phyloP scores from a whole-genome alignment of 2,113 vertebrate species.

The Pomatostomus ruficeps region DNA sequence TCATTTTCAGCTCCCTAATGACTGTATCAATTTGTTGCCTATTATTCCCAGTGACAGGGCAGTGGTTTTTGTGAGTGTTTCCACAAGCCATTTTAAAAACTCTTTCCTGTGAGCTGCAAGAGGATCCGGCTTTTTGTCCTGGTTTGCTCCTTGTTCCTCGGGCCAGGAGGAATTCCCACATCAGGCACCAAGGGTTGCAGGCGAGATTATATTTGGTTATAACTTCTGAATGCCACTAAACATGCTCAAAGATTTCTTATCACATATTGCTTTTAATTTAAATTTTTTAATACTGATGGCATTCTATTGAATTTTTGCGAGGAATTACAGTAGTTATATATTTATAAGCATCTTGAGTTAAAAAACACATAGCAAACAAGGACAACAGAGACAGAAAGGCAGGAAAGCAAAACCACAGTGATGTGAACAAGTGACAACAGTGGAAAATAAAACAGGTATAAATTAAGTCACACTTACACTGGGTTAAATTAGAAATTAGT shows the following conservation, averaged over 20 bases:
- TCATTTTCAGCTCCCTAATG: constrained; percentile 58
- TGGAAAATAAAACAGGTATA: neutral
- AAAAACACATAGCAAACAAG: neutral
- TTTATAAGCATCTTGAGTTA: neutral
- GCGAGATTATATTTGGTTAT: neutral
- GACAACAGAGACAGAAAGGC: neutral
- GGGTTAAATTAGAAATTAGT: neutral
- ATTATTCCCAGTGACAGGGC: constrained; percentile 41
- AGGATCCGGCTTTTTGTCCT: neutral
- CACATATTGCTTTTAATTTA: neutral
- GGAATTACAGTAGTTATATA: neutral
- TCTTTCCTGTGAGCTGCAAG: neutral
- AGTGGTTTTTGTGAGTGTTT: neutral
- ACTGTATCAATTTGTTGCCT: constrained; percentile 52
- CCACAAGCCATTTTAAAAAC: neutral
- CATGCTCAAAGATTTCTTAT: neutral
- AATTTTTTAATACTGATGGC: neutral
- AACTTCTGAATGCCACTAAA: neutral
- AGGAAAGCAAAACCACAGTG: neutral
- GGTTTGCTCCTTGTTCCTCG: neutral
- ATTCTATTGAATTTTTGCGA: neutral
- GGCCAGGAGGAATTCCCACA: neutral
- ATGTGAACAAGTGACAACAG: neutral
- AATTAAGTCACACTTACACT: neutral
- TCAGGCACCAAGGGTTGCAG: neutral